These are phyloP conservation scores for Lepidonotus clava DNA, from an alignment of 2,888 invertebrate genomes.

Conservation along the genomic window DNA sequence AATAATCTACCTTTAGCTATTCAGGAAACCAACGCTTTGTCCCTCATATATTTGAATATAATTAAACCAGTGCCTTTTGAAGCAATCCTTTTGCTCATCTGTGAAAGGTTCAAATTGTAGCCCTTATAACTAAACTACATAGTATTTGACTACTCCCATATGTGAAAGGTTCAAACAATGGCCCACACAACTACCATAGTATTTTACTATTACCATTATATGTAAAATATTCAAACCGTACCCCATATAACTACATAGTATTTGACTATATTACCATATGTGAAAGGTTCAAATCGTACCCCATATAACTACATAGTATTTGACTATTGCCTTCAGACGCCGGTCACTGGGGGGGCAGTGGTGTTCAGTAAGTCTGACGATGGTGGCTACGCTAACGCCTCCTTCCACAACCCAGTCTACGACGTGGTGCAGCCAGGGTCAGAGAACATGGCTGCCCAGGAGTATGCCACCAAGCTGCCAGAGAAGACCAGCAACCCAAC, in stretches of 20 bases:
- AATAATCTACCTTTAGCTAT: not conserved
- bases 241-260: not conserved
- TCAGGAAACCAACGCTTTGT: not conserved
- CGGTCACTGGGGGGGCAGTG: no score
- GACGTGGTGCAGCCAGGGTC: not conserved
- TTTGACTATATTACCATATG: not conserved
- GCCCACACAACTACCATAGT: not conserved
- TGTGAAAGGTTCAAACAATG: not conserved
- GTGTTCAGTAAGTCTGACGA: not conserved
- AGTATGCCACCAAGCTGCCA: not conserved
- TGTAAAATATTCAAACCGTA: no score
- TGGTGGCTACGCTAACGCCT: conserved; percentile 7
- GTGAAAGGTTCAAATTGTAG: not conserved
- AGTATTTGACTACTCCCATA: not conserved
- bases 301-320: not conserved
- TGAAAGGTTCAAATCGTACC: not conserved
- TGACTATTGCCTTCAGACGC: not conserved
- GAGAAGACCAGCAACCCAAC: not conserved
- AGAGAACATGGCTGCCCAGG: not conserved
- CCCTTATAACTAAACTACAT: not conserved
- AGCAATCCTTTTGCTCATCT: not conserved
- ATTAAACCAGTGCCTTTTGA: not conserved
- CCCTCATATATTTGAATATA: not conserved
- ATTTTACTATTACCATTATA: not conserved
- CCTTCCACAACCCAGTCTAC: not conserved